phyloP scores from a whole-genome alignment of 2,113 vertebrate species.

The Reinhardtius hippoglossoides region DNA sequence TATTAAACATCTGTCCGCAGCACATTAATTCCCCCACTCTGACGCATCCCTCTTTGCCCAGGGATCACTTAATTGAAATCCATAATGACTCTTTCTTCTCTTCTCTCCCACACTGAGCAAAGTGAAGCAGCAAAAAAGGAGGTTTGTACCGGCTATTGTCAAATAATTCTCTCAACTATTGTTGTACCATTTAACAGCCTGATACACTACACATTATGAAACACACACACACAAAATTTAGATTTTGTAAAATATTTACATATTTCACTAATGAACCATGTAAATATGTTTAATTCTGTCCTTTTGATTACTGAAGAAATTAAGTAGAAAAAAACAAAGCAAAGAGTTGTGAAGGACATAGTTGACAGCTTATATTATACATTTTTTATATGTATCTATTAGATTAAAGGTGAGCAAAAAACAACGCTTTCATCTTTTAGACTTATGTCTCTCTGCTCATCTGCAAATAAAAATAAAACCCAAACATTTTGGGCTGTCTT shows the following conservation, averaged over 20 bases:
- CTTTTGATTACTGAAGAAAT: not conserved
- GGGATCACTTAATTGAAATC: slow-evolving; percentile 83
- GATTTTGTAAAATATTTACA: too few relatives aligned
- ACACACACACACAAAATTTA: not conserved
- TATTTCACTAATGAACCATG: too few relatives aligned
- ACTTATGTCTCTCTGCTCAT: too few relatives aligned
- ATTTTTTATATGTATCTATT: too few relatives aligned
- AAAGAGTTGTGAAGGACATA: too few relatives aligned
- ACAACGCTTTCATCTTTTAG: too few relatives aligned
- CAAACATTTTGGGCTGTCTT: too few relatives aligned
- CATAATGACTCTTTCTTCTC: slow-evolving; percentile 79
- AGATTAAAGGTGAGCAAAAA: too few relatives aligned
- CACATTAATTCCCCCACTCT: slow-evolving; percentile 78
- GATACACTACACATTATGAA: not conserved
- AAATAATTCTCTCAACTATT: not conserved
- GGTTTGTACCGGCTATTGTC: slow-evolving; percentile 7
- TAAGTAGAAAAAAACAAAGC: not conserved
- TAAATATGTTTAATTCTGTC: not conserved
- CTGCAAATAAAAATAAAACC: too few relatives aligned
- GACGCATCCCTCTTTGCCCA: slow-evolving; percentile 76
- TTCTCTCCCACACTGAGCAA: slow-evolving; percentile 56
- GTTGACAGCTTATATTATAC: too few relatives aligned
- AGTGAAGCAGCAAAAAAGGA: slow-evolving; percentile 48
- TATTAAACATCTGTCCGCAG: slow-evolving; percentile 83
- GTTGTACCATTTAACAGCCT: not conserved